Percentiles rank a stretch among this genome's conserved stretches.
Evolutionary conservation across 37 sponge, comb jelly and placozoan species (phyloP).

Genomic region (Dysidea cf. avara): DNA sequence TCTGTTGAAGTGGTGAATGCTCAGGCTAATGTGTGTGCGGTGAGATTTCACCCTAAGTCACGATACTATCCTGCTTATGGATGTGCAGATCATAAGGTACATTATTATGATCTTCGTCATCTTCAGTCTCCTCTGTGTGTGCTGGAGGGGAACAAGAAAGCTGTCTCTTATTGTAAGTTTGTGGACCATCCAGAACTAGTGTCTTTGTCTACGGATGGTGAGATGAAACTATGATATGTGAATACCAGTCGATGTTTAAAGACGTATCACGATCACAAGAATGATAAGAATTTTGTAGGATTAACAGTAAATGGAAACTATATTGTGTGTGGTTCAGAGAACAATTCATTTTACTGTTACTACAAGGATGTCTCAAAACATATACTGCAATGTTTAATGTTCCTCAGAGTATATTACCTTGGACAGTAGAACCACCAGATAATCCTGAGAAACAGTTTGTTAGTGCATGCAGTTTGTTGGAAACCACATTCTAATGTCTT

Average conservation of each 20-base stretch:
- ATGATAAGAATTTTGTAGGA: too few species aligned
- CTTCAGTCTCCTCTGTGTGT: conserved; percentile 24
- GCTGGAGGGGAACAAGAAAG: conserved; percentile 81
- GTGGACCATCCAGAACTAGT: conserved; percentile 49
- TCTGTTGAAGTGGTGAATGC: conserved; percentile 32
- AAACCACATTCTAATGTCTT: too few species aligned
- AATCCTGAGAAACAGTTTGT: conserved; percentile 66
- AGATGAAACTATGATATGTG: conserved; percentile 75
- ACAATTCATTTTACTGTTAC: conserved; percentile 73
- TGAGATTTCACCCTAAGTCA: conserved; percentile 68
- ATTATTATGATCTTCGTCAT: conserved; percentile 65
- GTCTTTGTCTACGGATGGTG: conserved; percentile 89
- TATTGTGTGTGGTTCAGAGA: conserved; percentile 83
- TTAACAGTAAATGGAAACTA: conserved; percentile 59
- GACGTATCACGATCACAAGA: conserved; percentile 73
- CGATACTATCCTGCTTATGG: conserved; percentile 73
- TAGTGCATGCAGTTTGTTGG: conserved; percentile 70
- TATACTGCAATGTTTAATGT: conserved; percentile 57
- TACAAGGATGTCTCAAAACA: conserved; percentile 66
- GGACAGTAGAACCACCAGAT: too few species aligned
- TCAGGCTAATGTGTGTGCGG: conserved; percentile 79
- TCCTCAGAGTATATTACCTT: conserved; percentile 42
- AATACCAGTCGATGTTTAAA: conserved; percentile 12
- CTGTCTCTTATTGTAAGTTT: conserved; percentile 80
- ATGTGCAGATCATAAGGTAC: conserved; percentile 79